A percentile compares a stretch with the other conserved stretches of the same genome.
These are phyloP conservation scores for Mus musculus DNA, from an alignment of 2,113 vertebrate species.

Conservation along the genomic window DNA sequence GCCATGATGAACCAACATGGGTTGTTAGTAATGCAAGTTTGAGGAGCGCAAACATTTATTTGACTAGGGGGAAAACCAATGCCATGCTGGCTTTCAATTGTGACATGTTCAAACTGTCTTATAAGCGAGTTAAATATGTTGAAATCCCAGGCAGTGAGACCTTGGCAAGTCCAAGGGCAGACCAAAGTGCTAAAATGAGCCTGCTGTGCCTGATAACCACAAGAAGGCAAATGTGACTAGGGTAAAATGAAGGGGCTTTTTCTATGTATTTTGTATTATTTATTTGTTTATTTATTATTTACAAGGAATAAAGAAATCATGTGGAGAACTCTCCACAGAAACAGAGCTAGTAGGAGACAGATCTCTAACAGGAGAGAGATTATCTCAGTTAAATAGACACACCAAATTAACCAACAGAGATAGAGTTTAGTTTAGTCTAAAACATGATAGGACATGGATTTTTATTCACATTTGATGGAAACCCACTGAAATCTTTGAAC, in stretches of 20 bases:
- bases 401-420: background rate
- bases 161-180: background rate
- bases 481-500: background rate
- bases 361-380: background rate
- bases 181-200: background rate
- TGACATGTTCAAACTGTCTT: background rate
- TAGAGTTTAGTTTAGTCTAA: background rate
- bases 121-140: background rate
- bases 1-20: background rate
- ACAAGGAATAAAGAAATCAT: slow-evolving; percentile 3
- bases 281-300: background rate
- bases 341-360: background rate
- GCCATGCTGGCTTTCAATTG: background rate
- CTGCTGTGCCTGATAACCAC: background rate
- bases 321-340: background rate
- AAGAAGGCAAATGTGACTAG: background rate
- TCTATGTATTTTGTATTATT: background rate
- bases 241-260: background rate
- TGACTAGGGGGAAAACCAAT: background rate
- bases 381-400: background rate
- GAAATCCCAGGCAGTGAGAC: background rate
- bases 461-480: slow-evolving; percentile 28
- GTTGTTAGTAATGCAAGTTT: background rate
- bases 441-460: background rate
- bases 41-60: slow-evolving; percentile 5